Conservation (phyloP, 2,797 vertebrate genomes). For the Falco peregrinus region DNA sequence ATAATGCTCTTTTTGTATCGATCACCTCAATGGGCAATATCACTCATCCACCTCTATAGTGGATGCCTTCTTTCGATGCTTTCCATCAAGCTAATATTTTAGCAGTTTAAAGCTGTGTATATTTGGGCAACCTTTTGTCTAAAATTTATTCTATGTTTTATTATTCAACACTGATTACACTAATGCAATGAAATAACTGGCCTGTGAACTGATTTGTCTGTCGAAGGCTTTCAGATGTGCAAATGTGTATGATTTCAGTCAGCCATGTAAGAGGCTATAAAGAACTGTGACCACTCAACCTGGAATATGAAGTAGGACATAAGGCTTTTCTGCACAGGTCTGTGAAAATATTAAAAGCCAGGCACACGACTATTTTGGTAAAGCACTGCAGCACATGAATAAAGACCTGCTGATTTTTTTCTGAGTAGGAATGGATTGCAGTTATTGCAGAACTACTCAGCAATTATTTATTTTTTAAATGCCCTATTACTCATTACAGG, state of each 20-base stretch:
- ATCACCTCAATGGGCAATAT: background rate
- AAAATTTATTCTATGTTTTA: background rate
- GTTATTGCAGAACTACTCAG: background rate
- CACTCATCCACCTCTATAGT: background rate
- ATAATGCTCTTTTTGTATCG: background rate
- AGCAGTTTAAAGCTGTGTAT: background rate
- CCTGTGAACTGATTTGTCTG: background rate
- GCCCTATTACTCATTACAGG: background rate
- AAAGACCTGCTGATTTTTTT: background rate
- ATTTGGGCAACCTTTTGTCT: slow-evolving; percentile 33
- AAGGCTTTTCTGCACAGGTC: background rate
- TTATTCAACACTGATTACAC: background rate
- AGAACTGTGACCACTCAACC: background rate
- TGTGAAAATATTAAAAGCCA: background rate
- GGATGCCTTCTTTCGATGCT: background rate
- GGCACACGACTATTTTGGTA: background rate
- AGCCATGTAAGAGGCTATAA: background rate
- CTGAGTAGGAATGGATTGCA: background rate
- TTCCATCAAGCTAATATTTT: background rate
- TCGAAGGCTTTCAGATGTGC: background rate
- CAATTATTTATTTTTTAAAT: background rate
- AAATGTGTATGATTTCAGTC: background rate
- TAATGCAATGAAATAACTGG: background rate
- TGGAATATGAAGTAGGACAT: background rate
- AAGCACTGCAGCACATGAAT: background rate